Conservation (phyloP, 2,797 vertebrate species). For the Cryptoblepharus egeriae region DNA sequence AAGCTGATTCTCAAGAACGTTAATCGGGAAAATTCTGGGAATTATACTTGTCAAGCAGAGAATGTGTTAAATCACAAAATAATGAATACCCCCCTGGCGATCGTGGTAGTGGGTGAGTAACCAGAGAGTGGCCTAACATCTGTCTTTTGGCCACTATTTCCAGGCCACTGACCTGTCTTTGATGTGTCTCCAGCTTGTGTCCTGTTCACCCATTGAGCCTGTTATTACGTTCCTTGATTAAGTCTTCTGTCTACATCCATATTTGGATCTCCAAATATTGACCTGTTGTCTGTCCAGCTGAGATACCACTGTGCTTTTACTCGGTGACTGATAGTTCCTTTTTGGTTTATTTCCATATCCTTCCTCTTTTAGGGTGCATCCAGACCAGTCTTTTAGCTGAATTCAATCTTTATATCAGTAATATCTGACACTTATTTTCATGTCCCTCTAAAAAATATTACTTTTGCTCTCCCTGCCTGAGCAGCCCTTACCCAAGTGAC, state of each 20-base stretch:
- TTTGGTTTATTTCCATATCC: not conserved
- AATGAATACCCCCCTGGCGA: not conserved
- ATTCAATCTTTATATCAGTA: not conserved
- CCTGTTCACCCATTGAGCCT: not conserved
- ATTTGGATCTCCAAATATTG: not conserved
- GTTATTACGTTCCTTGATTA: not conserved
- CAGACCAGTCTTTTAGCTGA: not conserved
- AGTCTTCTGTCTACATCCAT: not conserved
- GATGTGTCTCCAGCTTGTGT: not conserved
- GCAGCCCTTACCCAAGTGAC: no score
- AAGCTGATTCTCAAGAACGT: not conserved
- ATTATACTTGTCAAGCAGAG: not conserved
- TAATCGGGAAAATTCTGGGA: not conserved
- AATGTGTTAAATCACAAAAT: not conserved
- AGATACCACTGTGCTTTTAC: not conserved
- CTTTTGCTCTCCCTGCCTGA: no score
- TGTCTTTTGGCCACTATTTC: not conserved
- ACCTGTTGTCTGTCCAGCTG: not conserved
- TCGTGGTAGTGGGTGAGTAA: slow-evolving; percentile 21
- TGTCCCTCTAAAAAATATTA: no score
- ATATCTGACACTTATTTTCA: no score
- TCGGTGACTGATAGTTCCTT: not conserved
- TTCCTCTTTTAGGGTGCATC: not conserved
- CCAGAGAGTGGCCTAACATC: not conserved
- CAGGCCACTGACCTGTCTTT: not conserved